Percentiles rank a stretch among this genome's conserved stretches.
These are phyloP conservation scores for Carterocephalus palaemon DNA, from an alignment of 2,888 invertebrate species.

Conservation along the genomic window DNA sequence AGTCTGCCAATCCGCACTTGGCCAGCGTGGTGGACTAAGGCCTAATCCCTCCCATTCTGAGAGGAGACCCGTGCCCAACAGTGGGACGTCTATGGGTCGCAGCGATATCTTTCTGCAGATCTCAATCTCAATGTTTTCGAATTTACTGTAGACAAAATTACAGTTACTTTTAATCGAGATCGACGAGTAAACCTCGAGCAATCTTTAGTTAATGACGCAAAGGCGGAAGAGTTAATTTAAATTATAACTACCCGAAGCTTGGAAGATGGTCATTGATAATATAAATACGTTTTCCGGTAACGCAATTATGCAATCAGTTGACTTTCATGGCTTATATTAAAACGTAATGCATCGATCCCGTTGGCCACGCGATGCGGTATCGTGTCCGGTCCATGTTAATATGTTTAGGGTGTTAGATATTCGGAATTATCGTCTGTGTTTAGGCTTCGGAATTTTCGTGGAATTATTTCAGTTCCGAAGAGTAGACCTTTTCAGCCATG, in stretches of 20 bases:
- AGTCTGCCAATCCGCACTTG: too few species aligned
- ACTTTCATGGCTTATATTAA: neutral
- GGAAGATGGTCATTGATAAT: conserved; percentile 2
- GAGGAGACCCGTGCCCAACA: too few species aligned
- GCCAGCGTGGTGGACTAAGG: too few species aligned
- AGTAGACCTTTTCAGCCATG: too few species aligned
- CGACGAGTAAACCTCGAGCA: neutral
- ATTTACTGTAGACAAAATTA: too few species aligned
- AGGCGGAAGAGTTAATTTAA: neutral
- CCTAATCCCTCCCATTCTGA: too few species aligned
- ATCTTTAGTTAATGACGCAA: neutral
- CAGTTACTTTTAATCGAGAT: too few species aligned
- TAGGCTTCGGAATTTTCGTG: too few species aligned
- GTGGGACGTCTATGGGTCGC: too few species aligned
- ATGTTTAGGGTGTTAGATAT: conserved; percentile 7
- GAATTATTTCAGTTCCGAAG: too few species aligned
- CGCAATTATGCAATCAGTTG: neutral
- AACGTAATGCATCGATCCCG: neutral
- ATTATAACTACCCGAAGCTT: neutral
- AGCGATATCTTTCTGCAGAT: too few species aligned
- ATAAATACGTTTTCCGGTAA: conserved; percentile 4
- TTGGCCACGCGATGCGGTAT: neutral
- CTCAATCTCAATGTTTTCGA: too few species aligned
- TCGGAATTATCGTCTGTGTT: conserved; percentile 5
- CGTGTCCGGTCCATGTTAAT: conserved; percentile 8